Conservation (phyloP, 1,140 invertebrate genomes). For the Xylocopa sonorina region DNA sequence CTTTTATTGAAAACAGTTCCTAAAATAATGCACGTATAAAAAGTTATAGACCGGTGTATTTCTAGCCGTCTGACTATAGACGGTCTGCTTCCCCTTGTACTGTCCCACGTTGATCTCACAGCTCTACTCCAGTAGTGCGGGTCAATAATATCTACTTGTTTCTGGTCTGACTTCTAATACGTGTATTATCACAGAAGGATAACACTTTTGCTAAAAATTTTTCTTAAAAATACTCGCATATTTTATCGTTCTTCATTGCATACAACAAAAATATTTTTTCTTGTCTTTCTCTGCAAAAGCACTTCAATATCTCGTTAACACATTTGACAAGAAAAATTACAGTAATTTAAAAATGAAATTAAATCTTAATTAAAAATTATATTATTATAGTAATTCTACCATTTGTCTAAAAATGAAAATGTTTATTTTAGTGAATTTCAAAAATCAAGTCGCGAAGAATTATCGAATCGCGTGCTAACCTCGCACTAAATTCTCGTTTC, state of each 20-base stretch:
- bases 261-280: neutral
- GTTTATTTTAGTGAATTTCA: no score
- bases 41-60: neutral
- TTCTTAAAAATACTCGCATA: neutral
- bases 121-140: slow-evolving; percentile 3
- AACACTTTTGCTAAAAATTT: neutral
- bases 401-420: no score
- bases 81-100: neutral
- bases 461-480: no score
- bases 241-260: neutral
- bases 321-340: neutral
- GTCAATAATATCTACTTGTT: slow-evolving; percentile 18
- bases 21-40: neutral
- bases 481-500: no score
- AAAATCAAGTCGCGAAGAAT: no score
- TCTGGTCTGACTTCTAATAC: neutral
- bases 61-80: neutral
- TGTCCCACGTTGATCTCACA: no score
- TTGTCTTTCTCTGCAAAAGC: neutral
- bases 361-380: neutral
- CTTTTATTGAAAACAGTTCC: neutral
- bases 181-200: neutral
- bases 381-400: no score
- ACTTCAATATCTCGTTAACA: neutral
- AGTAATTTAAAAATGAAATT: no score